Base-by-base conservation (phyloP, 1,140 invertebrate genomes). In the Bombus pyrosoma region DNA sequence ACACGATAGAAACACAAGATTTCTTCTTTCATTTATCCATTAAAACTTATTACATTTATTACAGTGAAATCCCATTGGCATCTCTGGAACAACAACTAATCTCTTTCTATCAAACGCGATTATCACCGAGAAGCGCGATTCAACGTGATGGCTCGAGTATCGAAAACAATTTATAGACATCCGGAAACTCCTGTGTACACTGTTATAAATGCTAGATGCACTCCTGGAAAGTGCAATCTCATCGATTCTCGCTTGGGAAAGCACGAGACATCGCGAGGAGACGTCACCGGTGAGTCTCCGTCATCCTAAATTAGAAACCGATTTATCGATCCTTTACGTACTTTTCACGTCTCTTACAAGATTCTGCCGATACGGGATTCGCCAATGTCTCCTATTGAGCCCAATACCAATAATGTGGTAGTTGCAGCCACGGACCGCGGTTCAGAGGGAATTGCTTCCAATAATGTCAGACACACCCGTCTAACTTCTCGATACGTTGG, bases 381-480 rank as follows among this genome's bases (percentile, higher is more conserved):
- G 74, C 79, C 64, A 39, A 62, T 83, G 75, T 76, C 83, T 85
- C 47, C 59, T 75, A 86, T 78, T 62, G 43, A 75, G 41, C 66
- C 69, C 53, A 28, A n/a, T 47, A 87, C 84, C 78, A 72, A 85
- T 88, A 88, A 89, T 79, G 83, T 71, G 72, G 75, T 57, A 66
- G 82, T 81, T 77, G 81, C 47, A 57, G 71, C 71, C 75, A 78
- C 68, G 86, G 73, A 68, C 59, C 78, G 81, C 78, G 66, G 76
- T 71, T 69, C 47, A 86, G 72, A 47, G 84, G n/a, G 78, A 87
- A 90, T 89, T 90, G 88, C 88, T 89, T 87, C 88, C 89, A 90
- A 90, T 90, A 90, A 89, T 89, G 88, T 90, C 89, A 90, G 86
- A 88, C 77, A 90, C 89, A 90, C 86, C 86, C 83, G 83, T 78